Evolutionary conservation across 1,140 invertebrate genomes (phyloP), one percentile per base, ranked within the genome.

Genomic region (Bombus consobrinus): DNA sequence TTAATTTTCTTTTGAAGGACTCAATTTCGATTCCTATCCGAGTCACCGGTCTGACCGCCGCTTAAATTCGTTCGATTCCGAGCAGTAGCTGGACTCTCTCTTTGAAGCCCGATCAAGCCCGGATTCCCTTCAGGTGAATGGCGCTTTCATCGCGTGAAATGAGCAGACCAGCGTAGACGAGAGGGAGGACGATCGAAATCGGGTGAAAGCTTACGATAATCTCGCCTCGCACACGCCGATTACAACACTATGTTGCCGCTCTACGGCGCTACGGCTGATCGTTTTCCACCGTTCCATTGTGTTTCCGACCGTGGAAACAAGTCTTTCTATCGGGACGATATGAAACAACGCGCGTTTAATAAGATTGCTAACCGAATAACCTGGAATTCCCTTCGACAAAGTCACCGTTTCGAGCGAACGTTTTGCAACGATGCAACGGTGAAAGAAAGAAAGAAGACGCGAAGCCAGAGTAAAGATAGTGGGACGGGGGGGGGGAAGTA

Each of bases 191-290:
- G 69, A 81, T 73, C 83, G 57, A 47, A 57, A 80, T 68, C 74
- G 47, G 53, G n/a, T 53, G 83, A 85, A 85, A 47, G 83, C 83
- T 85, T 85, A 85, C 83, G 83, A 85, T 85, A 85, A 85, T 85
- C 83, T 80, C 57, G 83, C 41, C 28, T 72, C 57, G 76, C 79
- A 80, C 83, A 85, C 83, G 77, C 41, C 83, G 76, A 85, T 80
- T 85, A 85, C 83, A 32, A 85, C 83, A 32, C 68, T 47, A 77
- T 25, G 77, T 80, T 66, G 34, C 73, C 83, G 68, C 72, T 85
- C 53, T 53, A 64, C 66, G 53, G 12, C 47, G 74, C 10, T 69
- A 1, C 34, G n/a, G 18, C 34, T 37, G 34, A 66, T 13, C 77
- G 41, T 73, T 72, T 37, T 32, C 75, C n/a, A 3, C 28, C 66